Conservation (phyloP, 2,888 invertebrate genomes). For the Dynastes tityus region DNA sequence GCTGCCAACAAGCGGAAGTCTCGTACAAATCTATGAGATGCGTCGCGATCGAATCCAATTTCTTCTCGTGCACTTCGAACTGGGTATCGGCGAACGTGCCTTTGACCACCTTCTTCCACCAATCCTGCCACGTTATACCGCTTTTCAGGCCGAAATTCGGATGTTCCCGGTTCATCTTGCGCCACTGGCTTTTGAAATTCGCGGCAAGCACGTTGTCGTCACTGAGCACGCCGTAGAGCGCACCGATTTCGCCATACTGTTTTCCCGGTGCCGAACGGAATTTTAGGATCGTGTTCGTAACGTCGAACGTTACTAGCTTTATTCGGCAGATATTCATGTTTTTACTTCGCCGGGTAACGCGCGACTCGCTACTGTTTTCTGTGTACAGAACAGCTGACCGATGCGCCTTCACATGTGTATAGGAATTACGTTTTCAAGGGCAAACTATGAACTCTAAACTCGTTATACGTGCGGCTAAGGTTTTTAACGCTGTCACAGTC, state of each 20-base stretch:
- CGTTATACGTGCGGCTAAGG: not conserved
- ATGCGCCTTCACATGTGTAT: not conserved
- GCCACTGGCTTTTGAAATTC: slow-evolving; percentile 80
- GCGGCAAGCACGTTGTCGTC: slow-evolving; percentile 74
- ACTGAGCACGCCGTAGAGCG: slow-evolving; percentile 78
- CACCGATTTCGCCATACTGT: slow-evolving; percentile 82
- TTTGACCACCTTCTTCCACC: slow-evolving; percentile 85
- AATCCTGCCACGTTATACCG: slow-evolving; percentile 82
- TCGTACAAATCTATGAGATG: slow-evolving; percentile 81
- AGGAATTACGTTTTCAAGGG: slow-evolving; percentile 27
- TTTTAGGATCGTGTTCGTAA: slow-evolving; percentile 87
- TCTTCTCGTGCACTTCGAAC: slow-evolving; percentile 64
- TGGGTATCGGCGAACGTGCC: slow-evolving; percentile 77
- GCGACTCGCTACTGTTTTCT: slow-evolving; percentile 20
- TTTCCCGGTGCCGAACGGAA: slow-evolving; percentile 81
- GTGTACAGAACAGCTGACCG: slow-evolving; percentile 27
- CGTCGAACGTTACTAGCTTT: slow-evolving; percentile 88
- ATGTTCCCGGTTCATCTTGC: slow-evolving; percentile 77
- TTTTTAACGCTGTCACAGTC: slow-evolving; percentile 28
- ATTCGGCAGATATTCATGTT: slow-evolving; percentile 72
- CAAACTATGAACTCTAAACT: slow-evolving; percentile 34
- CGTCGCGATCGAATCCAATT: slow-evolving; percentile 73
- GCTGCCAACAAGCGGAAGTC: slow-evolving; percentile 83
- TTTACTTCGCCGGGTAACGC: not conserved
- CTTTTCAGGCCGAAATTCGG: slow-evolving; percentile 86